Conservation (phyloP, 2,113 vertebrate species). For the Platycercus adscitus region DNA sequence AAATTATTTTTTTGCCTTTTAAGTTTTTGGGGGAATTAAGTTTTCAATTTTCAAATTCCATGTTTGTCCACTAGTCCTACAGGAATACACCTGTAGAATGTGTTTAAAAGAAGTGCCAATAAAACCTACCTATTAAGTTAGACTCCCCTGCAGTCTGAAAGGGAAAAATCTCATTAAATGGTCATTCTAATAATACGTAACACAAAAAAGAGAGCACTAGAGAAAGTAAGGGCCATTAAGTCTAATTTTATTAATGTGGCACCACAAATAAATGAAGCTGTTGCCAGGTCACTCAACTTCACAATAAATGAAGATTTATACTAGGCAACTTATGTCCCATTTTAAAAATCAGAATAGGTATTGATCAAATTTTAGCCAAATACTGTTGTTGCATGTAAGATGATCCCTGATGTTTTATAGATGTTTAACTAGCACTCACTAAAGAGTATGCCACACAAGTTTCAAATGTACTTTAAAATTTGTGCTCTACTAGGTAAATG, state of each 20-base stretch:
- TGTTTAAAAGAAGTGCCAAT: neutral
- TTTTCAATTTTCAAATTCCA: neutral
- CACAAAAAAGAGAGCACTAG: neutral
- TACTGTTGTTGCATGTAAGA: fast-evolving
- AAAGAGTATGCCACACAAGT: neutral
- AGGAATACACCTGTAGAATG: neutral
- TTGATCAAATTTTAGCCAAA: neutral
- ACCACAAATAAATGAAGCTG: neutral
- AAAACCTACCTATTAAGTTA: neutral
- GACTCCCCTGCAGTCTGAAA: neutral
- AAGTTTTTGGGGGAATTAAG: neutral
- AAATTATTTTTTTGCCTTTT: neutral
- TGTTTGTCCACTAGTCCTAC: neutral
- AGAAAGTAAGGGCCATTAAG: neutral
- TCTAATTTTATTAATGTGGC: neutral
- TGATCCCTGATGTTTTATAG: neutral
- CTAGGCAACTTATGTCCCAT: neutral
- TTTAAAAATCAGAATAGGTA: neutral
- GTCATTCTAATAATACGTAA: neutral
- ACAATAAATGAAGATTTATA: neutral
- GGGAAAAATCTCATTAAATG: neutral
- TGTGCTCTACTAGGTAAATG: neutral
- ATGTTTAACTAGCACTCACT: neutral
- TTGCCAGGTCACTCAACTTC: neutral
- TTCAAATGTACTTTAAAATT: neutral